Evolutionary conservation across 2,113 vertebrate genomes (phyloP), one percentile per base, ranked within the genome.

Genomic region (Hippolais icterina): DNA sequence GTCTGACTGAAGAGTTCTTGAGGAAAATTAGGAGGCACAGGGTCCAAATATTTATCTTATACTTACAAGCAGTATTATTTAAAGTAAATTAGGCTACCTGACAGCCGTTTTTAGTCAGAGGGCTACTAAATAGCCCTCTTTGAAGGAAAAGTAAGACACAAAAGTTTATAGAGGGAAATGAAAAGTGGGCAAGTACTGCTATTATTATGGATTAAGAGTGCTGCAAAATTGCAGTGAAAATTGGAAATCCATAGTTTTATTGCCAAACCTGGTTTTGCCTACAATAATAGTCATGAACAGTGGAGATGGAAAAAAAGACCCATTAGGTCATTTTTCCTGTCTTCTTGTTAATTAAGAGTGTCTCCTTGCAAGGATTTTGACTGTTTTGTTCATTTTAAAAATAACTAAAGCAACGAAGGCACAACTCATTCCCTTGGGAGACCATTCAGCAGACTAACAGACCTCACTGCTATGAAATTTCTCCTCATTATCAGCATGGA

Each of bases 321-420:
- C 44, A 88, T 94, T 91, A 74, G 75, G 83, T 90, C 41, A 75
- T 89, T 93, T 96, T 92, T 87, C 71, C 76, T 95, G 57, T 76
- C 83, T 88, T 96, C 68, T 71, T 94, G 53, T 96, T 97, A 96
- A 94, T 96, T 94, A 95, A 94, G 56, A 86, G 74, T 84, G 50
- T 64, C 64, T 96, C 37, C 88, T 87, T 90, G 92, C 69, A 93
- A 90, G 59, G 77, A 89, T 96, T 76, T 79, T 84, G n/a, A 92
- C 79, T 90, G 86, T 78, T 96, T 89, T 96, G 86, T 92, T 90
- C 88, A 61, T 70, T 96, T 95, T 84, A 90, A 92, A 96, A 96
- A 93, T 93, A 96, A 83, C 93, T 82, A 83, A 95, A 95, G 72
- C 77, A 84, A 68, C 17, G 19, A 93, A 37, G 86, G 65, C 93